Percentiles rank a stretch among this genome's conserved stretches.
Conservation (phyloP, 2,113 vertebrate species). For the Perca flavescens region DNA sequence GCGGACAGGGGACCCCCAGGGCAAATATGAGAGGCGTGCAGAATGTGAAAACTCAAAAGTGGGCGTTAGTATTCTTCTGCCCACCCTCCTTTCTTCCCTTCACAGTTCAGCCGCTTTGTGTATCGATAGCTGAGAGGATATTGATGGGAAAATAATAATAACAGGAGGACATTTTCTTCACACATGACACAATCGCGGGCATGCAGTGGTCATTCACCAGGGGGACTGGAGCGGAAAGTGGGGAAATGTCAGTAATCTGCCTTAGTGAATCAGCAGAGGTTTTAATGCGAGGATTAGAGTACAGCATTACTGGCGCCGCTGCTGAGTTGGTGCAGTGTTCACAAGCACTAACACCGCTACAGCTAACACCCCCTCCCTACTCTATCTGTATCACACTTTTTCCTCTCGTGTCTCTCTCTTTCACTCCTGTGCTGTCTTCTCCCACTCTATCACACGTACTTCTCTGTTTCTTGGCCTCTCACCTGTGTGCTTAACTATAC, state of each 20-base stretch:
- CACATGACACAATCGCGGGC: slow-evolving; percentile 40
- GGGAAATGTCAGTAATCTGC: slow-evolving; percentile 76
- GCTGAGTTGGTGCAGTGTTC: slow-evolving; percentile 61
- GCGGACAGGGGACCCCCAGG: slow-evolving; percentile 52
- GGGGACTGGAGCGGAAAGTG: slow-evolving; percentile 50
- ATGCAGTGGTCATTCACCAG: slow-evolving; percentile 29
- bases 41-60: slow-evolving; percentile 58
- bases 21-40: slow-evolving; percentile 66
- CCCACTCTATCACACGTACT: slow-evolving; percentile 57
- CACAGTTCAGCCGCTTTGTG: slow-evolving; percentile 38
- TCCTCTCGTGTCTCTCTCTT: slow-evolving; percentile 43
- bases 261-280: slow-evolving; percentile 76
- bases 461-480: slow-evolving; percentile 56
- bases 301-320: slow-evolving; percentile 63
- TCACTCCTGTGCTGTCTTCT: slow-evolving; percentile 53
- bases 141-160: slow-evolving; percentile 27
- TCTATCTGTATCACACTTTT: slow-evolving; percentile 56
- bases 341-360: slow-evolving; percentile 53
- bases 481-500: slow-evolving; percentile 55
- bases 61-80: slow-evolving; percentile 49
- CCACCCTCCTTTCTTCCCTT: slow-evolving; percentile 43
- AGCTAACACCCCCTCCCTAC: slow-evolving; percentile 61
- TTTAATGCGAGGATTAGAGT: slow-evolving; percentile 80
- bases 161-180: slow-evolving; percentile 15
- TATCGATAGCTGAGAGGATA: slow-evolving; percentile 48